These are phyloP conservation scores for Crenuchus spilurus DNA, from an alignment of 2,797 vertebrate species.

Conservation along the genomic window DNA sequence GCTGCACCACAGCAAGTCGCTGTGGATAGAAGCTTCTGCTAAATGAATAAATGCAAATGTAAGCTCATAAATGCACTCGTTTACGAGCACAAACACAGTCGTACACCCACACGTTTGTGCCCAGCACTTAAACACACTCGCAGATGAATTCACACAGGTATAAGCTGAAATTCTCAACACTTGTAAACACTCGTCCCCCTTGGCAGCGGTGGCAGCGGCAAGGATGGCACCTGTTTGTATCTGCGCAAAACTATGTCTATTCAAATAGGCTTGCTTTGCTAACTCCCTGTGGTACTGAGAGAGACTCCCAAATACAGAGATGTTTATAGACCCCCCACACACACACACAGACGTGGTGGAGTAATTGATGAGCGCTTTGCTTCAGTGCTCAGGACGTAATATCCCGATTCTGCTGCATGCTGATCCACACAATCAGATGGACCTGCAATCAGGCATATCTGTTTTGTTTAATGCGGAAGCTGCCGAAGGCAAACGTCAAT, in stretches of 20 bases:
- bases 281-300: background rate
- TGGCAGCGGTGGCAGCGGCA: background rate
- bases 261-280: constrained; percentile 11
- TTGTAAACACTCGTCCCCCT: background rate
- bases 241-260: background rate
- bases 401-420: constrained; percentile 22
- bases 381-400: constrained; percentile 12
- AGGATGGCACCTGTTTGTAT: constrained; percentile 22
- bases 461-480: no score
- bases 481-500: no score
- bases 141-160: constrained; percentile 4
- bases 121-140: constrained; percentile 8
- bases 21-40: background rate
- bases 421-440: constrained; percentile 15
- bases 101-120: no score
- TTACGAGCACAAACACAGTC: background rate
- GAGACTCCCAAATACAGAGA: constrained; percentile 10
- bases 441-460: constrained; percentile 21
- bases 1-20: no score
- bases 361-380: constrained; percentile 42
- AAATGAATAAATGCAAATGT: background rate
- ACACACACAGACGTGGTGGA: constrained; percentile 1
- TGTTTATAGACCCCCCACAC: constrained; percentile 21
- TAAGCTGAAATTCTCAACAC: background rate
- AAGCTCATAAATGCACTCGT: background rate